Base-by-base conservation (phyloP, 1,140 invertebrate species). In the Aphelenchoides fujianensis region DNA sequence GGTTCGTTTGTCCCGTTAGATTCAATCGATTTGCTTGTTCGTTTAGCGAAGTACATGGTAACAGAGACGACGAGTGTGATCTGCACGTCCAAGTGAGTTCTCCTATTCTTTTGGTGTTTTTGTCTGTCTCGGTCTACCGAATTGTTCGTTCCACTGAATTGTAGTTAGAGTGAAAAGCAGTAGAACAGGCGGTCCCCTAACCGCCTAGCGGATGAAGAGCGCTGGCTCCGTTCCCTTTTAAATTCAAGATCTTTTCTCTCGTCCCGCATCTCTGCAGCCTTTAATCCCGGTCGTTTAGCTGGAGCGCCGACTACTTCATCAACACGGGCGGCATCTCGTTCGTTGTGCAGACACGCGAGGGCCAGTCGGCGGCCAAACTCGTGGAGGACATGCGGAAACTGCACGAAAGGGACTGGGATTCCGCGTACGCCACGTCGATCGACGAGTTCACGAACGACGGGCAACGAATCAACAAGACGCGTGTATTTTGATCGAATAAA, bases 11-110 rank as follows among this genome's bases (percentile, higher is more conserved):
- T 62, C 5, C 5, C 34, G 16, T n/a, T 23, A 7, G n/a, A 53
- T 16, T 5, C 68, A 67, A 16, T 62, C 63, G 16, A 41, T 66
- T 7, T 5, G 30, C n/a, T n/a, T n/a, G 94, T 97, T 0, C 96
- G 96, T 85, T 94, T 97, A 85, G 96, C 96, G 84, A 98, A 98
- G 84, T 97, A 95, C 84, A 96, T 98, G 94, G 94, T 98, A 0
- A 97, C 94, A 0, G 95, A 98, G 80, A 88, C 89, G 36, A 88
- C 89, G 2, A 93, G 91, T 3, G 96, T 93, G 85, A 92, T 98
- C 77, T 94, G 89, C 89, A 79, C n/a, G n/a, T n/a, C n/a, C n/a
- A n/a, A n/a, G n/a, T n/a, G n/a, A n/a, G n/a, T n/a, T n/a, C n/a
- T n/a, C n/a, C n/a, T n/a, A n/a, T n/a, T n/a, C n/a, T n/a, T n/a